Conservation (phyloP, 2,888 invertebrate genomes). For the Pinctada fucata region DNA sequence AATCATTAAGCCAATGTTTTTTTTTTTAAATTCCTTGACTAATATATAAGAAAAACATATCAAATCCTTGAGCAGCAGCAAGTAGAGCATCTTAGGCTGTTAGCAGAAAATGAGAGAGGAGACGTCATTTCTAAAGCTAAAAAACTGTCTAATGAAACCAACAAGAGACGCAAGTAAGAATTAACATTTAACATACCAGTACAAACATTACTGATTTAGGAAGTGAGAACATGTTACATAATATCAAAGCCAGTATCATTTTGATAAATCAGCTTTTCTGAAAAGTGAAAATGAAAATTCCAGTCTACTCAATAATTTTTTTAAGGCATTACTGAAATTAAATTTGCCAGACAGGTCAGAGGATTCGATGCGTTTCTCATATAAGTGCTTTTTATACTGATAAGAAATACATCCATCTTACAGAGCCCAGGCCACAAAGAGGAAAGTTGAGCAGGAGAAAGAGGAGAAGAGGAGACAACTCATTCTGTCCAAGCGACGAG, state of each 20-base stretch:
- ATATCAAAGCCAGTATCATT: too few relatives aligned
- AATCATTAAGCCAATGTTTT: too few relatives aligned
- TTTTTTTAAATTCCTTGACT: conserved; percentile 43
- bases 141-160: conserved; percentile 68
- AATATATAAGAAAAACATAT: conserved; percentile 51
- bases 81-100: conserved; percentile 58
- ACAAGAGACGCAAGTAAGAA: conserved; percentile 68
- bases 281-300: too few relatives aligned
- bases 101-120: conserved; percentile 51
- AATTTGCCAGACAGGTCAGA: too few relatives aligned
- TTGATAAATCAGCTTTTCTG: too few relatives aligned
- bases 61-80: conserved; percentile 56
- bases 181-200: neutral
- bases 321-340: too few relatives aligned
- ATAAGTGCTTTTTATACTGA: too few relatives aligned
- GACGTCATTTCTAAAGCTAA: conserved; percentile 62
- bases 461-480: conserved; percentile 73
- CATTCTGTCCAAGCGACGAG: conserved; percentile 67
- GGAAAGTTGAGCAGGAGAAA: conserved; percentile 61
- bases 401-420: neutral
- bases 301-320: too few relatives aligned
- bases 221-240: too few relatives aligned
- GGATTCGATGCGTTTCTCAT: too few relatives aligned
- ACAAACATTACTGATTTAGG: too few relatives aligned
- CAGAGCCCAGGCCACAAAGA: conserved; percentile 66